Conservation (phyloP, 2,113 vertebrate genomes). For the Dipodomys stephensi region DNA sequence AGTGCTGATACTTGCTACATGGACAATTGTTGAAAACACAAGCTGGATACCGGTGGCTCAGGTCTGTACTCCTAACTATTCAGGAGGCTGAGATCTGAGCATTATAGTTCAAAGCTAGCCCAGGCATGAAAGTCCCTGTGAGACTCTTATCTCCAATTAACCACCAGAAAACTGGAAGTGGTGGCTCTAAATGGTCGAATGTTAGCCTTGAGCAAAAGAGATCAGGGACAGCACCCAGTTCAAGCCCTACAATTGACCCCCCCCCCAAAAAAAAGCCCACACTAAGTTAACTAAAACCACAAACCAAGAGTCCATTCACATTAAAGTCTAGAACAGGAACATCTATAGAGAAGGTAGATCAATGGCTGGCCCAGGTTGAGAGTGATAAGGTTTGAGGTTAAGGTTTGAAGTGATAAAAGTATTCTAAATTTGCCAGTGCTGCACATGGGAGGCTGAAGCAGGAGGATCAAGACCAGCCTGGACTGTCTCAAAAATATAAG, state of each 20-base stretch:
- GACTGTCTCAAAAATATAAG: not conserved
- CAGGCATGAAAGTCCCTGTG: too few species aligned
- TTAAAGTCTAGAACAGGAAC: not conserved
- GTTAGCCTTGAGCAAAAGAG: too few species aligned
- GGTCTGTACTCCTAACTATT: too few species aligned
- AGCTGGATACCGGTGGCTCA: too few species aligned
- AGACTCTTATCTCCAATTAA: too few species aligned
- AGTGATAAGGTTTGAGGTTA: not conserved
- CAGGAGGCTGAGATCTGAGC: too few species aligned
- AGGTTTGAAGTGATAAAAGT: not conserved
- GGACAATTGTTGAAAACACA: not conserved
- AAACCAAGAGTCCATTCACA: not conserved
- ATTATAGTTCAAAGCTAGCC: too few species aligned
- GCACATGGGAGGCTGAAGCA: not conserved
- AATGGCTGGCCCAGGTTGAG: not conserved
- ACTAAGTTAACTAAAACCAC: not conserved
- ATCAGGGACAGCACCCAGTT: too few species aligned
- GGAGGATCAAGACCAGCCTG: not conserved
- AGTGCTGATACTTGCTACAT: not conserved
- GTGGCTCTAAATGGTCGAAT: too few species aligned
- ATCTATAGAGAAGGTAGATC: not conserved
- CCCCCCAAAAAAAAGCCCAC: too few species aligned
- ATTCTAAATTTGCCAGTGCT: not conserved
- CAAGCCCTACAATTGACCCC: too few species aligned
- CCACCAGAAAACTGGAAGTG: too few species aligned